Evolutionary conservation across 2,888 invertebrate genomes (phyloP), one percentile per base, ranked within the genome.

Genomic region (Gonocerus acuteangulatus): DNA sequence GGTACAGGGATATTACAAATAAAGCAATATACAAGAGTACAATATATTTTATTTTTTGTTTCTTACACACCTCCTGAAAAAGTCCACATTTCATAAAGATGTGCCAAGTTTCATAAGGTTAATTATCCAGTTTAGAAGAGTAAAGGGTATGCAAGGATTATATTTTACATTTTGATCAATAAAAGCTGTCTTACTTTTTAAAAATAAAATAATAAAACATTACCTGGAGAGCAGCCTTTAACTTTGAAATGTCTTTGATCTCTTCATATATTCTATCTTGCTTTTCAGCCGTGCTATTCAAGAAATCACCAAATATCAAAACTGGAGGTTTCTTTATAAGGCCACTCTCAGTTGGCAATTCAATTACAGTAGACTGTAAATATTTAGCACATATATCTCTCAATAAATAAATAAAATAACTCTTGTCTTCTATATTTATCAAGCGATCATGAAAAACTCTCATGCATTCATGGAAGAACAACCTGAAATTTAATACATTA

Each of bases 361-460:
- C 73, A 15, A 86, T 68, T 22, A 85, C 82, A 0, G 80, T 79
- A 48, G 73, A 77, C 64, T 78, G 82, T 72, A 83, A 89, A 69
- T 79, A 80, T 71, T 79, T 81, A 65, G 74, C 74, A 73, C 83
- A 93, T 13, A 83, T 80, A 42, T 79, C 79, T 45, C 79, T 76
- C 77, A 94, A 82, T 15, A 90, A 75, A 47, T 79, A 79, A 71
- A 84, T 87, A 70, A 95, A 89, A 73, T 89, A 85, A 21, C 78
- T 80, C 72, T 90, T 87, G 73, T 95, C 95, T 67, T 87, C 82
- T 15, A 81, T 74, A 71, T 91, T 89, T 61, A 88, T 85, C 19
- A 95, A 76, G 1, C 94, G 86, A 73, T 95, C 95, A 74, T 92
- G 92, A 73, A 93, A 95, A 1, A 94, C 93, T 22, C 95, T 80